phyloP scores from a whole-genome alignment of 2,888 invertebrate genomes.

The Frankliniella intonsa region DNA sequence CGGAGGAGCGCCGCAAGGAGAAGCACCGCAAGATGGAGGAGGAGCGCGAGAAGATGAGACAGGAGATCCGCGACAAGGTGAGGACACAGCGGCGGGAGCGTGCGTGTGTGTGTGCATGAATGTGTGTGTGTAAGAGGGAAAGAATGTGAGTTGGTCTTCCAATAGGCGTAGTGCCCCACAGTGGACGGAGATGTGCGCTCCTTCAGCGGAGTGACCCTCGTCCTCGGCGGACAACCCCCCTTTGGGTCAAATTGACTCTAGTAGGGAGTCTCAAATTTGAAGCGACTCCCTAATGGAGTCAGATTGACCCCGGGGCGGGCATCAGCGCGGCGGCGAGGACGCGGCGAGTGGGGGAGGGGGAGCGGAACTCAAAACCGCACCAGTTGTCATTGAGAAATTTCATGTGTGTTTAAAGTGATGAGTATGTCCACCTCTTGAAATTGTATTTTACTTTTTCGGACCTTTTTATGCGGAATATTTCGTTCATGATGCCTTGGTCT shows the following conservation, averaged over 20 bases:
- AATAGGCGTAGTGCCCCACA: not conserved
- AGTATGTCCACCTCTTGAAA: too few species aligned
- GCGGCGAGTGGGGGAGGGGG: not conserved
- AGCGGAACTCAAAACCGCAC: not conserved
- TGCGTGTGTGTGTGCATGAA: not conserved
- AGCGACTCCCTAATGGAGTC: constrained; percentile 97
- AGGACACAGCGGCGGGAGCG: not conserved
- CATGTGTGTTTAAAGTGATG: too few species aligned
- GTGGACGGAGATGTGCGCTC: constrained; percentile 10
- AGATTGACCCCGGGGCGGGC: constrained; percentile 81
- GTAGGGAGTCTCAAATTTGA: constrained; percentile 88
- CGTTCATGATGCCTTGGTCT: too few species aligned
- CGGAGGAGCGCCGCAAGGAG: constrained; percentile 97
- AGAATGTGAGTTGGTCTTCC: not conserved
- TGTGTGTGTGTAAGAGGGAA: not conserved
- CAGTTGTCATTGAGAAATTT: too few species aligned
- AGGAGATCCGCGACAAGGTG: constrained; percentile 99
- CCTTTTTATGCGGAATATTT: too few species aligned
- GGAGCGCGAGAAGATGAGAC: constrained; percentile 97
- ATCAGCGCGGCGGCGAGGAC: constrained; percentile 29
- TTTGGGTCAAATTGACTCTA: constrained; percentile 96
- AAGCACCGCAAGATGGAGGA: constrained; percentile 99
- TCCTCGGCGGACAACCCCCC: constrained; percentile 51
- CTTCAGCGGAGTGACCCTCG: constrained; percentile 27
- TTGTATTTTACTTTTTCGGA: too few species aligned